Conservation (phyloP, 2,113 vertebrate species). For the Xiphias gladius region DNA sequence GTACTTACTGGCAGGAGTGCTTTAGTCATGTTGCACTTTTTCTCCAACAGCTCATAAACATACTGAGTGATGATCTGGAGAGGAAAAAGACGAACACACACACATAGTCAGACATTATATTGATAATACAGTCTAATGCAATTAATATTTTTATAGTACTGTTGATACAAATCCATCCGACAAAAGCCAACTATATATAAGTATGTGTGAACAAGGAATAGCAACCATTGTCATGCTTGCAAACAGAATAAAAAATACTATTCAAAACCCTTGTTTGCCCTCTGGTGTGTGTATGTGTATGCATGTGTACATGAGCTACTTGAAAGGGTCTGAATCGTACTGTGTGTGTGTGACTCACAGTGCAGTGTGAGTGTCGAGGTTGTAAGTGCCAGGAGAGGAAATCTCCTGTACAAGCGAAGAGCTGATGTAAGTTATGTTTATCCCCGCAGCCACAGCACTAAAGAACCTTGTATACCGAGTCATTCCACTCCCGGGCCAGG, state of each 20-base stretch:
- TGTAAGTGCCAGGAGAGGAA: conserved; percentile 83
- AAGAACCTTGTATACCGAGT: conserved; percentile 86
- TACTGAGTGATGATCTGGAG: conserved; percentile 96
- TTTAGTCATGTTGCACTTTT: conserved; percentile 95
- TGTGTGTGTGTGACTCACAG: conserved; percentile 69
- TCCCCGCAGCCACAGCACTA: conserved; percentile 86
- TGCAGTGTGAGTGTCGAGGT: conserved; percentile 77
- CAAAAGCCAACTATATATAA: conserved; percentile 56
- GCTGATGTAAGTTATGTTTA: conserved; percentile 91
- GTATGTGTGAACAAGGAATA: conserved; percentile 65
- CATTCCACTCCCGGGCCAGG: conserved; percentile 87
- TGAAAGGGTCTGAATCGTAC: conserved; percentile 61
- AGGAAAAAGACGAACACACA: conserved; percentile 54
- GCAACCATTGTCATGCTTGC: conserved; percentile 54
- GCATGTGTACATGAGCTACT: conserved; percentile 57
- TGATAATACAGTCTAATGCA: conserved; percentile 50
- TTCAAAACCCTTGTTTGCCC: conserved; percentile 65
- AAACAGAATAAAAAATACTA: conserved; percentile 68
- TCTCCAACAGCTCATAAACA: conserved; percentile 94
- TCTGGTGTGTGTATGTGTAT: conserved; percentile 64
- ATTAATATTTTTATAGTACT: conserved; percentile 46
- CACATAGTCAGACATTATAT: conserved; percentile 51
- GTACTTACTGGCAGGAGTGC: conserved; percentile 94
- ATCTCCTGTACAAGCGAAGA: conserved; percentile 84
- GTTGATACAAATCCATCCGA: conserved; percentile 61